A percentile compares a stretch with the other conserved stretches of the same genome.
These are phyloP conservation scores for Aradus depressus DNA, from an alignment of 2,888 invertebrate genomes.

Conservation along the genomic window DNA sequence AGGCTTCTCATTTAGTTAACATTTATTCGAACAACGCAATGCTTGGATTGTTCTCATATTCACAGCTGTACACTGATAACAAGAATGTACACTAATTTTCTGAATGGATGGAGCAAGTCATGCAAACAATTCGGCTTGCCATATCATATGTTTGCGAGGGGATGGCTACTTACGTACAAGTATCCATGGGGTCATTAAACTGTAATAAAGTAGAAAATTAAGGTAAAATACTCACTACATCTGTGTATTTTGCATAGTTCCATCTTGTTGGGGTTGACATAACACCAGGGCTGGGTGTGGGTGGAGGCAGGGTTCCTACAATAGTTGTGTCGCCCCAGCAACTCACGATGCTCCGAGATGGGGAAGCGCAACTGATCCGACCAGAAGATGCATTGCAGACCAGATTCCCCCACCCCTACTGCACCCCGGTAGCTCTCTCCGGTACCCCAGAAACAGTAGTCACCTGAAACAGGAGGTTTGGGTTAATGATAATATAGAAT, in stretches of 20 bases:
- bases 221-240: conserved; percentile 50
- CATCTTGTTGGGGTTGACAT: conserved; percentile 54
- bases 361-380: conserved; percentile 63
- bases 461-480: too few species aligned
- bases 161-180: too few species aligned
- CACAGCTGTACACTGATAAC: too few species aligned
- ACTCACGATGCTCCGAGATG: conserved; percentile 68
- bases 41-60: too few species aligned
- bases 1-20: too few species aligned
- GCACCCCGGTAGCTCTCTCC: conserved; percentile 77
- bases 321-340: conserved; percentile 78
- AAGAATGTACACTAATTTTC: too few species aligned
- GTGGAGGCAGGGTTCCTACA: conserved; percentile 79
- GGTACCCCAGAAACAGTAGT: conserved; percentile 79
- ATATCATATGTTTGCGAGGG: too few species aligned
- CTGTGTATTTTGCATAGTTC: conserved; percentile 79
- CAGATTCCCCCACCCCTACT: conserved; percentile 57
- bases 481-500: too few species aligned
- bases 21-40: too few species aligned
- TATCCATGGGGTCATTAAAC: too few species aligned
- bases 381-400: conserved; percentile 70
- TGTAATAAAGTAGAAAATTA: conserved; percentile 38
- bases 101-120: too few species aligned
- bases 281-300: conserved; percentile 83
- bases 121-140: too few species aligned